phyloP scores from a whole-genome alignment of 2,797 vertebrate genomes.

The Lithobates pipiens region DNA sequence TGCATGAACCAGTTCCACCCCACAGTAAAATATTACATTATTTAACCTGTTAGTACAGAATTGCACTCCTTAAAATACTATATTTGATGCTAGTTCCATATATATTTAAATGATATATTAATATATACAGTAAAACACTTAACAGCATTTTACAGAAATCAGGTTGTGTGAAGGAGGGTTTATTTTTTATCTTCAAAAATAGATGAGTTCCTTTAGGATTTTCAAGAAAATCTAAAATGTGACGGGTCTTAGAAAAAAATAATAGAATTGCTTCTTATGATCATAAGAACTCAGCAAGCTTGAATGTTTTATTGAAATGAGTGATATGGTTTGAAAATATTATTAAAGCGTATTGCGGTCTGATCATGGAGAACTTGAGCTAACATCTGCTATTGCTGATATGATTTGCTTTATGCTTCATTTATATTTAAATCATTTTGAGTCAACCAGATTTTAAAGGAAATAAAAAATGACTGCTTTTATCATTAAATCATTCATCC shows the following conservation, averaged over 20 bases:
- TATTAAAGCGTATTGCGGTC: constrained; percentile 45
- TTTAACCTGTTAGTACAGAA: too few species aligned
- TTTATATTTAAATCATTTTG: constrained; percentile 52
- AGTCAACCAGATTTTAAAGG: constrained; percentile 32
- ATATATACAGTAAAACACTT: not conserved
- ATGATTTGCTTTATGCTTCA: constrained; percentile 48
- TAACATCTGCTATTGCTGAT: constrained; percentile 51
- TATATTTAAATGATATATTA: not conserved
- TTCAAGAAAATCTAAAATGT: constrained; percentile 23
- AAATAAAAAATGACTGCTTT: constrained; percentile 49
- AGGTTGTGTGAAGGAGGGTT: not conserved
- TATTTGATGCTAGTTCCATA: too few species aligned
- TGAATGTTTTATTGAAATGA: constrained; percentile 50
- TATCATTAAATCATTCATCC: constrained; percentile 37
- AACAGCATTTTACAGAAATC: not conserved
- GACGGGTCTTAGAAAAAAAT: constrained; percentile 13
- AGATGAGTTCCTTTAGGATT: not conserved
- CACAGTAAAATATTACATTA: too few species aligned
- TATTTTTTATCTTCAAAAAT: not conserved
- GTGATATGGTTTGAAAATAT: constrained; percentile 35
- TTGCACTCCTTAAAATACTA: too few species aligned
- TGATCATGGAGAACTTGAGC: constrained; percentile 44
- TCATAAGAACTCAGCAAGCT: constrained; percentile 10
- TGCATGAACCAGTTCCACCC: too few species aligned
- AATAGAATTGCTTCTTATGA: constrained; percentile 19